These are phyloP conservation scores for Epizoanthus scotinus DNA, from an alignment of 92 coral and sea anemone species.

Conservation along the genomic window DNA sequence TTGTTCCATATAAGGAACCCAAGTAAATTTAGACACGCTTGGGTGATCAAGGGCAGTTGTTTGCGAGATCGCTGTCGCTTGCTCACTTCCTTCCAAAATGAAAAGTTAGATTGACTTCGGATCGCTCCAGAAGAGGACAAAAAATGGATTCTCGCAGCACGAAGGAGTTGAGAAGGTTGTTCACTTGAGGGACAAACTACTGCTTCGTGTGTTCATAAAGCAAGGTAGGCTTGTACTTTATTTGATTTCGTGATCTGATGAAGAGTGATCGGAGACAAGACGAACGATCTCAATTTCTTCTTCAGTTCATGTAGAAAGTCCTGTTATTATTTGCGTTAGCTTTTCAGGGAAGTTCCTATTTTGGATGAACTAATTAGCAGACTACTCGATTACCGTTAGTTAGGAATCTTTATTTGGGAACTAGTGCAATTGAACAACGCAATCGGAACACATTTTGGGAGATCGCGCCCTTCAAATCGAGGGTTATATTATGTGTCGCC, in stretches of 20 bases:
- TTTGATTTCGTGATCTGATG: background rate
- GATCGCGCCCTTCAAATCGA: background rate
- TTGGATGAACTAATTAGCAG: background rate
- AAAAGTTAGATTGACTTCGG: background rate
- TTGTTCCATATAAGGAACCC: constrained; percentile 10
- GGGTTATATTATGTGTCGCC: background rate
- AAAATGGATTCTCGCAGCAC: background rate
- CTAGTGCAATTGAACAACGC: background rate
- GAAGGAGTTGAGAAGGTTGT: background rate
- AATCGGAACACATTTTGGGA: no score
- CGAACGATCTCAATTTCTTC: background rate
- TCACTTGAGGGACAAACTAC: background rate
- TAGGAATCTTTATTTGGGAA: constrained; percentile 10
- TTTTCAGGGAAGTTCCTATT: background rate
- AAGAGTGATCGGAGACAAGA: no score
- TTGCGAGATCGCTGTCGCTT: background rate
- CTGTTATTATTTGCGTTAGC: background rate
- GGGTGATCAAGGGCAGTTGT: background rate
- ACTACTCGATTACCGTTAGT: background rate
- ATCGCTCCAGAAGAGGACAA: background rate
- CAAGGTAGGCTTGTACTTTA: background rate
- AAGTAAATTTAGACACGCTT: constrained; percentile 12
- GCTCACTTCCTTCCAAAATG: constrained; percentile 8
- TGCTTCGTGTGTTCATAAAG: background rate
- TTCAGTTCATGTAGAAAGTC: background rate